Evolutionary conservation across 1,140 invertebrate genomes (phyloP), one percentile per base, ranked within the genome.

Genomic region (Apolygus lucorum): DNA sequence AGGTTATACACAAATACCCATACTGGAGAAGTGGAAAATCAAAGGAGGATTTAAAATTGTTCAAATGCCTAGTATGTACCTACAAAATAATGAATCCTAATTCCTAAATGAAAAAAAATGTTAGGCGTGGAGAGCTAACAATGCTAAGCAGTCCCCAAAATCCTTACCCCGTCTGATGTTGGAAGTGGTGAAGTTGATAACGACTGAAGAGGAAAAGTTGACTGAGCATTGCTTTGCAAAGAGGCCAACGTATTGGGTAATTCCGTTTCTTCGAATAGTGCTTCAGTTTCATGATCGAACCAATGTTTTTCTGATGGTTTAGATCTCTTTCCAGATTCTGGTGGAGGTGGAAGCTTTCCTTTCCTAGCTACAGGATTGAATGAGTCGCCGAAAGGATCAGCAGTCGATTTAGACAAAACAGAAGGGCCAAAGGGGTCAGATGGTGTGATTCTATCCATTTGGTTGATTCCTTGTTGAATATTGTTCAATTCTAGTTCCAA

Each of bases 401-500:
- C 77, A 68, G 82, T 80, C 22, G 79, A 76, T 29, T 87, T 88
- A 75, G 92, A 92, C 11, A 90, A 92, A 79, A 92, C 90, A 13
- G 81, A 79, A 2, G 82, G 77, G 14, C 81, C 78, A 72, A 82
- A 81, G 59, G 82, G 82, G 77, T 87, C 85, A 17, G 88, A 89
- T 2, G 90, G 90, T 2, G 90, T 92, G 28, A 91, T 88, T 68
- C 89, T 86, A 76, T 93, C 90, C 84, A 93, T 90, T 77, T 93
- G 90, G 73, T 89, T 88, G 69, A 95, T 88, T 2, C 91, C 91
- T 74, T 93, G 86, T 78, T 96, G 88, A 73, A 98, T 83, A 65
- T 89, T 93, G 73, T 89, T 91, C 67, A 97, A 81, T 81, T 97
- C 94, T 77, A 93, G 90, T 78, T 98, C 93, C 70, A 98, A 81